Evolutionary conservation across 2,888 invertebrate species (phyloP).

Genomic region (Dusona sp.): DNA sequence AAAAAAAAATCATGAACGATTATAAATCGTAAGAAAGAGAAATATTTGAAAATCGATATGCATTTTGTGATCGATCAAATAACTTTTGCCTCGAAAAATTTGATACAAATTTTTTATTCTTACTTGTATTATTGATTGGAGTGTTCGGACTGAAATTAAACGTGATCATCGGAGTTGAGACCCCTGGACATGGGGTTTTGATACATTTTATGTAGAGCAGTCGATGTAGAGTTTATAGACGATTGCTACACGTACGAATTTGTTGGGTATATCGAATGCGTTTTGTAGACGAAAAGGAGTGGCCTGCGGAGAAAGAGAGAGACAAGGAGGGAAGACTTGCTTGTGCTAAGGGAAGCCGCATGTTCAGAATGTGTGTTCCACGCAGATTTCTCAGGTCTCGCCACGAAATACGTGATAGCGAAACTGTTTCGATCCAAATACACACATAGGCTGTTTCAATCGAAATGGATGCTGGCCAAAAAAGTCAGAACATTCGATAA

Average conservation of each 20-base stretch:
- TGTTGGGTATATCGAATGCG: slow-evolving; percentile 1
- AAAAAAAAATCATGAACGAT: no score
- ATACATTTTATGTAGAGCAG: background rate
- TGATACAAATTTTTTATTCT: no score
- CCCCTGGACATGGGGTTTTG: background rate
- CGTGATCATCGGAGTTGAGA: no score
- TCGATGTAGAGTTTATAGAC: background rate
- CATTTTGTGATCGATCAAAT: no score
- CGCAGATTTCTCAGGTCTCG: slow-evolving; percentile 47
- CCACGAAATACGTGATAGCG: slow-evolving; percentile 52
- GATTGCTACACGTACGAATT: background rate
- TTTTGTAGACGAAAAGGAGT: background rate
- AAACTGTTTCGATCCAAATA: background rate
- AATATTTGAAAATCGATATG: background rate
- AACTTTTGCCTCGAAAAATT: no score
- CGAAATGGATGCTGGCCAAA: background rate
- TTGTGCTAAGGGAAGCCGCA: slow-evolving; percentile 52
- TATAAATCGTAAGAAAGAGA: no score
- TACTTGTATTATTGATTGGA: no score
- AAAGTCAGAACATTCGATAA: background rate
- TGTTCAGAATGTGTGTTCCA: slow-evolving; percentile 47
- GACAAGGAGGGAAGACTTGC: slow-evolving; percentile 20
- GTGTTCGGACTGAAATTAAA: no score
- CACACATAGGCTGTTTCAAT: background rate
- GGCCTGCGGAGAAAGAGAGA: background rate